These are phyloP conservation scores for Phylloscopus collybita DNA, from an alignment of 2,797 vertebrate species.

Conservation along the genomic window DNA sequence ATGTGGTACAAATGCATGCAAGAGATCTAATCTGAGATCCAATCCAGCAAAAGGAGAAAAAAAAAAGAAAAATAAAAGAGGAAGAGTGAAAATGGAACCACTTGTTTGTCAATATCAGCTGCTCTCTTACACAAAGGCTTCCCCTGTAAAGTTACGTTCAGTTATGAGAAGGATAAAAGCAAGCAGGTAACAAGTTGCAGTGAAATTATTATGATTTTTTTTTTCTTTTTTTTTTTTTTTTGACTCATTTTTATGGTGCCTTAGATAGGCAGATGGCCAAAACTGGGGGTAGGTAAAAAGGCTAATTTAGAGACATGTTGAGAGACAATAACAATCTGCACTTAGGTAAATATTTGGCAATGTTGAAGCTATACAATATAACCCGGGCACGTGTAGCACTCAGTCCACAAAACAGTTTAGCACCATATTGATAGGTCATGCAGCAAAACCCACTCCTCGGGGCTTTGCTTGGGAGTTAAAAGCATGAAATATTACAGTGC, in stretches of 20 bases:
- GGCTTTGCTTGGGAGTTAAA: slow-evolving; percentile 60
- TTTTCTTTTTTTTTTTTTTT: not conserved
- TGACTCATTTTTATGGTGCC: slow-evolving; percentile 21
- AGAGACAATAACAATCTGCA: slow-evolving; percentile 47
- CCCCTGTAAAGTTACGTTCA: slow-evolving; percentile 51
- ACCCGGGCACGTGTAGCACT: slow-evolving; percentile 70
- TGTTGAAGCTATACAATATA: slow-evolving; percentile 65
- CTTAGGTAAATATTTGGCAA: slow-evolving; percentile 43
- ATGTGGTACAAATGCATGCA: slow-evolving; percentile 17
- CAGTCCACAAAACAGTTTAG: slow-evolving; percentile 83
- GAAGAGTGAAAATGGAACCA: slow-evolving; percentile 13
- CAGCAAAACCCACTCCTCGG: slow-evolving; percentile 75
- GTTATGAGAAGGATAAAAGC: slow-evolving; percentile 58
- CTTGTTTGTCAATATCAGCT: slow-evolving; percentile 35
- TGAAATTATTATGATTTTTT: not conserved
- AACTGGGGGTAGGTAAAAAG: not conserved
- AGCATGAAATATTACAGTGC: slow-evolving; percentile 86
- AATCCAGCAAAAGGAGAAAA: slow-evolving; percentile 42
- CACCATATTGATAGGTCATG: slow-evolving; percentile 87
- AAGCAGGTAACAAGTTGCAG: slow-evolving; percentile 29
- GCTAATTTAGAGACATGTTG: not conserved
- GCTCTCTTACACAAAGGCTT: slow-evolving; percentile 41
- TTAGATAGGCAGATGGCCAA: not conserved
- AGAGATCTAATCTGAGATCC: slow-evolving; percentile 1
- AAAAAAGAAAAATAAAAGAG: not conserved